A percentile compares a stretch with the other conserved stretches of the same genome.
phyloP scores from a whole-genome alignment of 2,113 vertebrate species.

The Megatriorchis doriae region DNA sequence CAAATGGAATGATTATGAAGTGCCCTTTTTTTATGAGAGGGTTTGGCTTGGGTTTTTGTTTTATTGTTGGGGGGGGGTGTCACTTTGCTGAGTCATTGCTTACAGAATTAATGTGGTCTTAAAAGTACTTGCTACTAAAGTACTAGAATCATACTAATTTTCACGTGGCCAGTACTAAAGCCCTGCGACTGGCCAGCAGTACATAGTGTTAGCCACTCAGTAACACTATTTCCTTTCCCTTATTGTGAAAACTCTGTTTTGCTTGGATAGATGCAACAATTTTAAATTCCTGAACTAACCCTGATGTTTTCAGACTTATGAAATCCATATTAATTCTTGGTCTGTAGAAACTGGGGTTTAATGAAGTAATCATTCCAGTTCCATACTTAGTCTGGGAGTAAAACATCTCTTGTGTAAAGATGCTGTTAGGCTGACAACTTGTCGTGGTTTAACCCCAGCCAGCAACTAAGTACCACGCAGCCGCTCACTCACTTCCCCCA shows the following conservation, averaged over 20 bases:
- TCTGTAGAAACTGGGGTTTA: conserved; percentile 60
- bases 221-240: conserved; percentile 53
- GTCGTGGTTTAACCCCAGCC: too few species aligned
- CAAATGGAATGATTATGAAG: not conserved
- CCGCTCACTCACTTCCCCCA: too few species aligned
- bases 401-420: not conserved
- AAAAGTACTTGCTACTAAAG: not conserved
- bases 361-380: conserved; percentile 59
- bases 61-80: not conserved
- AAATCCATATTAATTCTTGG: conserved; percentile 67
- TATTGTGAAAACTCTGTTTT: conserved; percentile 68
- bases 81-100: not conserved
- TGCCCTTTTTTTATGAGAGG: not conserved
- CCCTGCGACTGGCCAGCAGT: not conserved
- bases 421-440: conserved; percentile 4
- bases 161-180: conserved; percentile 22
- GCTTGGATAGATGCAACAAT: conserved; percentile 46
- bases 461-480: too few species aligned
- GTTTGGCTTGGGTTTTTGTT: not conserved
- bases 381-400: not conserved
- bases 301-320: conserved; percentile 63
- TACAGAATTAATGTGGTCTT: not conserved
- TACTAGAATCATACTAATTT: conserved; percentile 24
- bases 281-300: conserved; percentile 28
- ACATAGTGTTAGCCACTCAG: not conserved